Base-by-base conservation (phyloP, 2,888 invertebrate genomes). In the Cantharis rustica region DNA sequence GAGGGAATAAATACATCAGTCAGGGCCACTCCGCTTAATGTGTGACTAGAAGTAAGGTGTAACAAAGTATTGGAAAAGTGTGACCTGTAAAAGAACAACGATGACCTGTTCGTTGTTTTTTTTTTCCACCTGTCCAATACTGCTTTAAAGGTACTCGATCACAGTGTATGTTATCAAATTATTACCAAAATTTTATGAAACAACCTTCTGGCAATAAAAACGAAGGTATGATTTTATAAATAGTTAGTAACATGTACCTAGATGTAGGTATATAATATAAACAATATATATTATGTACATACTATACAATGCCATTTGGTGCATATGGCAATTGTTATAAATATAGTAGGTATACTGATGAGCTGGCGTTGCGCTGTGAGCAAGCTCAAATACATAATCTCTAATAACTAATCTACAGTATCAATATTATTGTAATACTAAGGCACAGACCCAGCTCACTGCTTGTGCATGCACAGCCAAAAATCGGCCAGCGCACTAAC, bases 391-490 rank as follows among this genome's bases (percentile, higher is more conserved):
- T 85, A 85, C 85, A 85, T 77, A 86, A 84, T 84, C 81, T 84
- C 85, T 86, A 85, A 85, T 71, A 79, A 80, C 80, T 85, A 82
- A 83, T 82, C 87, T 87, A 87, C 83, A 82, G 83, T 87, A 87
- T 77, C 86, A 87, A 87, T 87, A 88, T 88, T 88, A 88, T 88
- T 88, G 88, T 88, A 87, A 88, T 88, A 88, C 88, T 88, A 88
- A 88, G 88, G 88, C 88, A 88, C 88, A 87, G 87, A 88, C 87
- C 88, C 88, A 88, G 88, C 88, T 88, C 87, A 87, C 85, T 87
- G 88, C 88, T 88, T 87, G 86, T 87, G 84, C 85, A 84, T 63
- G 75, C 75, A 70, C 63, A 71, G 74, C 69, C 75, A 31, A 75
- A 72, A 71, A 71, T 75, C 76, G 78, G 76, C 72, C 79, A 79